Percentiles rank a stretch among this genome's conserved stretches.
phyloP scores from a whole-genome alignment of 2,113 vertebrate species.

The Glareola pratincola region DNA sequence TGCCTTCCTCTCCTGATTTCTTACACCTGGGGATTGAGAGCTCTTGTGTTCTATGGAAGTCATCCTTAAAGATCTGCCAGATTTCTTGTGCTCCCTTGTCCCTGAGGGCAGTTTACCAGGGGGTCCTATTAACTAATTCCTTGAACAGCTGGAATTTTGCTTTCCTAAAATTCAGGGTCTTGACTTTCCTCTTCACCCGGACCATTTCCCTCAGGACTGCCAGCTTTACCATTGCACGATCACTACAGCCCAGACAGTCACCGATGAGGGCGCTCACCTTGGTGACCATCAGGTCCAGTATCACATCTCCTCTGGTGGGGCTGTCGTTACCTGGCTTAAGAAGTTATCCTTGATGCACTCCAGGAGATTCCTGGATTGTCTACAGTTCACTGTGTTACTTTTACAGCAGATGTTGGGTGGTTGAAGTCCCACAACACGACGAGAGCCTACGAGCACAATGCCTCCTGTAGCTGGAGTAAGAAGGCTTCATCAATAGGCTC shows the following conservation, averaged over 20 bases:
- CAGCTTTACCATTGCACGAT: neutral
- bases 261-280: neutral
- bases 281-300: neutral
- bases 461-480: neutral
- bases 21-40: neutral
- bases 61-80: neutral
- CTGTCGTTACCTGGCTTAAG: neutral
- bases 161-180: neutral
- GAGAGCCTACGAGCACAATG: neutral
- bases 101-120: neutral
- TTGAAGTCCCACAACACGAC: neutral
- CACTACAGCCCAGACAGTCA: neutral
- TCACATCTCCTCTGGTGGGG: neutral
- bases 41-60: neutral
- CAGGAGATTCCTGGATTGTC: neutral
- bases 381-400: neutral
- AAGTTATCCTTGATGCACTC: neutral
- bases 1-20: neutral
- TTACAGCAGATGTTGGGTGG: neutral
- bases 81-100: neutral
- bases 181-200: neutral
- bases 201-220: neutral
- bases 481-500: neutral
- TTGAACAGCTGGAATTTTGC: neutral
- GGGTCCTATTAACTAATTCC: neutral